A percentile compares a stretch with the other conserved stretches of the same genome.
Evolutionary conservation across 2,113 vertebrate species (phyloP).

Genomic region (Heterochromis multidens): DNA sequence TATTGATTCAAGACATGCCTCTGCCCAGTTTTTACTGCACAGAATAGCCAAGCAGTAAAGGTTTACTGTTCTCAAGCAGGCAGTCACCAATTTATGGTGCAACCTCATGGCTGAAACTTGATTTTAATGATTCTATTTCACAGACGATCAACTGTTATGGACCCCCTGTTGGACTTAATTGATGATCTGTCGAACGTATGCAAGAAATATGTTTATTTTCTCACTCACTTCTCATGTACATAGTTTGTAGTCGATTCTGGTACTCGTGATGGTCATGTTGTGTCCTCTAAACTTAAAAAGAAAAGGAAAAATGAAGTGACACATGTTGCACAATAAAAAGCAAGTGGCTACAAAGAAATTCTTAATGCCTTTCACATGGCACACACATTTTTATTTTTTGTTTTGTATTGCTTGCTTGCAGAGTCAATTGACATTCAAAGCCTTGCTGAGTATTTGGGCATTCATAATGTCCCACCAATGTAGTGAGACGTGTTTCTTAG

Average conservation of each 20-base stretch:
- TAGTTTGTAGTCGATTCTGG: neutral
- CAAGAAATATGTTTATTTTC: neutral
- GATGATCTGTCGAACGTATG: constrained; percentile 34
- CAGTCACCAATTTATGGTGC: constrained; percentile 44
- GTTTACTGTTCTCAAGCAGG: constrained; percentile 49
- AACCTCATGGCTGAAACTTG: constrained; percentile 40
- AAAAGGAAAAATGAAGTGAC: neutral
- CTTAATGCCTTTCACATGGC: neutral
- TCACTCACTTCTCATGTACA: neutral
- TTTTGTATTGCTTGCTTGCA: neutral
- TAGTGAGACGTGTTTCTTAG: constrained; percentile 7
- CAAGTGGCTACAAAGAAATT: neutral
- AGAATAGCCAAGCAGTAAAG: constrained; percentile 43
- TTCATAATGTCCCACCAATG: constrained; percentile 3
- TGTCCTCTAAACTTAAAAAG: neutral
- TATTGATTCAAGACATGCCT: constrained; percentile 48
- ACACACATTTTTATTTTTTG: neutral
- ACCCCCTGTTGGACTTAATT: constrained; percentile 39
- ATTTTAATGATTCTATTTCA: constrained; percentile 64
- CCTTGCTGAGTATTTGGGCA: neutral
- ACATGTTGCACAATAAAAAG: neutral
- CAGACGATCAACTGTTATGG: constrained; percentile 57
- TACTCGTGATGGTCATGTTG: neutral
- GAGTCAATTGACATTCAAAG: constrained; percentile 9
- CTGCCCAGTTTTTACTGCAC: constrained; percentile 42